Percentiles rank a stretch among this genome's conserved stretches.
Conservation (phyloP, 2,888 invertebrate species). For the Drosophila mimetica region DNA sequence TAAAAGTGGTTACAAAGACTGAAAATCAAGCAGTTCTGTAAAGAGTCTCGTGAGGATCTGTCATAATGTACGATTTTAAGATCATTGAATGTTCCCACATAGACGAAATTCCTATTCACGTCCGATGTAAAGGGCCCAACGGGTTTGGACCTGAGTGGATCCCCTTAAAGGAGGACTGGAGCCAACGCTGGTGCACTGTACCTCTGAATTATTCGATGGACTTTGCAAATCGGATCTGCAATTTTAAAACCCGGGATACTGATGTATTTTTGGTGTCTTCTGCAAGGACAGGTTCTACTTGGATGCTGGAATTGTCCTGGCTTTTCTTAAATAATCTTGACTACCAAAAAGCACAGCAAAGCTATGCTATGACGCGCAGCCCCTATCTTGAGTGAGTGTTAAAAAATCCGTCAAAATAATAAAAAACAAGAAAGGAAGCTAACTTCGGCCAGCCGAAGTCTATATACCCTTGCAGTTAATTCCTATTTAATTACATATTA, state of each 20-base stretch:
- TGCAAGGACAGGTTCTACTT: background rate
- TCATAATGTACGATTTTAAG: background rate
- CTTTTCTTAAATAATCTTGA: background rate
- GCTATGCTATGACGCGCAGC: background rate
- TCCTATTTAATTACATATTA: too few species aligned
- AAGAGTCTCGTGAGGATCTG: background rate
- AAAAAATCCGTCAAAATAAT: too few species aligned
- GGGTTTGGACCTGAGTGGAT: background rate
- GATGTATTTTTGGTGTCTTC: background rate
- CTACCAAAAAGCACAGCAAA: background rate
- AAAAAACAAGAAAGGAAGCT: too few species aligned
- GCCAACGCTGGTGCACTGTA: background rate
- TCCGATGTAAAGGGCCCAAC: background rate
- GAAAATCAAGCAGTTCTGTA: too few species aligned
- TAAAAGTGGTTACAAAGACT: too few species aligned
- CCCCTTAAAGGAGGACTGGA: background rate
- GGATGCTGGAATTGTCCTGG: background rate
- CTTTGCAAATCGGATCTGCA: background rate
- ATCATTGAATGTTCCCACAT: background rate
- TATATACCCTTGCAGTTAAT: too few species aligned
- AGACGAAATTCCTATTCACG: background rate
- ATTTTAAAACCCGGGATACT: background rate
- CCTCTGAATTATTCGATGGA: background rate
- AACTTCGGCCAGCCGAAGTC: too few species aligned
- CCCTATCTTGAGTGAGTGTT: background rate